A percentile compares a stretch with the other conserved stretches of the same genome.
Evolutionary conservation across 2,797 vertebrate genomes (phyloP).

Genomic region (Hirundo rustica): DNA sequence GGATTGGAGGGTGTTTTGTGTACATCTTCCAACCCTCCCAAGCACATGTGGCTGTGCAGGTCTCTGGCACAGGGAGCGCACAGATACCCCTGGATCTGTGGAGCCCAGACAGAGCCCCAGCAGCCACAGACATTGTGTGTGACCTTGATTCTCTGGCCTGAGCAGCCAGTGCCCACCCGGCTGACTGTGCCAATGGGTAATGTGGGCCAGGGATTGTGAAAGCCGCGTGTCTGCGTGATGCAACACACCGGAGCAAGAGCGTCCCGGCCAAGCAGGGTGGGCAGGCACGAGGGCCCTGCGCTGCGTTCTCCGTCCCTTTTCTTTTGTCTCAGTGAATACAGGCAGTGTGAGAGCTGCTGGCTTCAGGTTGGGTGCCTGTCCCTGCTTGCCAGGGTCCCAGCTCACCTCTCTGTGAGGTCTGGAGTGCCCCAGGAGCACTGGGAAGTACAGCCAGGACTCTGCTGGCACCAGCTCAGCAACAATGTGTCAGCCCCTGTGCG

Average conservation of each 20-base stretch:
- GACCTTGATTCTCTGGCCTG: conserved; percentile 18
- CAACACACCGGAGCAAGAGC: background rate
- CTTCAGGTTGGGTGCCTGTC: fast-evolving
- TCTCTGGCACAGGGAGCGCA: fast-evolving
- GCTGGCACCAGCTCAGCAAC: background rate
- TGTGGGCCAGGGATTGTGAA: conserved; percentile 58
- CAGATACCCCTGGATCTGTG: background rate
- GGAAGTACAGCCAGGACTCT: background rate
- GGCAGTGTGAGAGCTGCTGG: background rate
- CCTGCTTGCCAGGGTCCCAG: background rate
- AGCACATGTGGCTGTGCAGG: fast-evolving
- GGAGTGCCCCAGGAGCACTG: background rate
- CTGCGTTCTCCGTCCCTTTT: background rate
- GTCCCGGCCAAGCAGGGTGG: background rate
- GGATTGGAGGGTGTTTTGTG: background rate
- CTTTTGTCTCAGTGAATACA: background rate
- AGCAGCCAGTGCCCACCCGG: background rate
- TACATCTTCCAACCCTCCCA: background rate
- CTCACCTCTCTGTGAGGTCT: background rate
- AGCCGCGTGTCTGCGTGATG: background rate
- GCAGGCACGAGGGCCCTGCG: background rate
- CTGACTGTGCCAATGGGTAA: background rate
- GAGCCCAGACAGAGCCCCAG: background rate
- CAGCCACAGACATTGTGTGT: background rate
- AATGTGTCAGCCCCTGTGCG: background rate